Evolutionary conservation across 2,797 vertebrate species (phyloP).

Genomic region (Octomys mimax): DNA sequence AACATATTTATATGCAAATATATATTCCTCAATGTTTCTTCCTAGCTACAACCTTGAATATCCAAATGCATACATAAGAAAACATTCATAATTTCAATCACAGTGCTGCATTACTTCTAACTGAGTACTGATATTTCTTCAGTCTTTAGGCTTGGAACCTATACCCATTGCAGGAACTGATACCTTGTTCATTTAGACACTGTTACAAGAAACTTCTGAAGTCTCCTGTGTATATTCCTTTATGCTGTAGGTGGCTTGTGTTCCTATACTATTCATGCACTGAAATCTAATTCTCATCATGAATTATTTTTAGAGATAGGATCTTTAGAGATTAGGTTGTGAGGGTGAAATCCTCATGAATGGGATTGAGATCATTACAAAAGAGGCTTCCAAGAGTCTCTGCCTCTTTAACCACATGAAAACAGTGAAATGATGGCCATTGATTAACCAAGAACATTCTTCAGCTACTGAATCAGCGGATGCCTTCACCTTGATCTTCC

Average conservation of each 20-base stretch:
- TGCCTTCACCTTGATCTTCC: neutral
- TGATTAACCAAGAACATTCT: neutral
- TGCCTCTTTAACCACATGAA: neutral
- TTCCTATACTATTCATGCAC: neutral
- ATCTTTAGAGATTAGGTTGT: neutral
- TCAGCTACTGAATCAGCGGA: rapidly evolving
- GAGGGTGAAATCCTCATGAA: neutral
- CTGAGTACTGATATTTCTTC: neutral
- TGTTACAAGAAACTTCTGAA: neutral
- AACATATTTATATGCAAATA: neutral
- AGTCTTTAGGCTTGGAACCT: neutral
- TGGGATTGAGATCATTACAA: neutral
- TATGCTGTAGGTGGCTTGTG: neutral
- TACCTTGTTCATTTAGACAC: neutral
- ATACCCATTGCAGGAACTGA: neutral
- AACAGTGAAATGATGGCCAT: neutral
- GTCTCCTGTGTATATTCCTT: neutral
- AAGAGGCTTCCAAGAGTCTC: neutral
- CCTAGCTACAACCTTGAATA: neutral
- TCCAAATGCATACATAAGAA: neutral
- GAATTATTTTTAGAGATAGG: neutral
- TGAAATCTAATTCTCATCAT: neutral
- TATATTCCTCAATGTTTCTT: neutral
- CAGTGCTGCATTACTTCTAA: neutral
- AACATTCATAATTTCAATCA: neutral